Evolutionary conservation across 1,140 invertebrate species (phyloP), one percentile per base, ranked within the genome.

Genomic region (Archegozetes longisetosus): DNA sequence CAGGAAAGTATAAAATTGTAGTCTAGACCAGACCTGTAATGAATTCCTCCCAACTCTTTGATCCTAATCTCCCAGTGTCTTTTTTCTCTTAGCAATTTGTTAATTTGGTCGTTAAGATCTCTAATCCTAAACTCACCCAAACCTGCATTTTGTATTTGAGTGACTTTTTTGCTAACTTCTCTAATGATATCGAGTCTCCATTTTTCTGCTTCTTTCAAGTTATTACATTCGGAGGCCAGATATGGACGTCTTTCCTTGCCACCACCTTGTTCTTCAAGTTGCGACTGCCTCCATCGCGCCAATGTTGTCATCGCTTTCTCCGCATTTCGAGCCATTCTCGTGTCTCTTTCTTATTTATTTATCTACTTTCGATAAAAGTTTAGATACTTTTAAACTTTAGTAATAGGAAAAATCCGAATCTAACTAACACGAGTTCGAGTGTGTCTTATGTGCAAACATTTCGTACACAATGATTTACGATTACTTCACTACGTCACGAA

Each of bases 71-170:
- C 95, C 96, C 96, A 99, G 68, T 98, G 93, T 0, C 89, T 78
- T 71, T 83, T 83, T 71, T 98, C 91, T 62, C 93, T 74, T 25
- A 99, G 76, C 32, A 98, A 71, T 75, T 98, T 98, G 70, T 99
- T 99, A 58, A 99, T 99, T 75, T 99, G 95, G 76, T 99, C 96
- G 72, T 99, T 99, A 1, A 99, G 74, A 74, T 99, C 96, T 29
- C 96, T 76, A 64, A 99, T 91, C 40, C 94, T 81, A 71, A 96
- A 98, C 76, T 99, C 96, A 0, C 95, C 95, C 0, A 99, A 76
- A 65, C 95, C 95, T 67, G 96, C 84, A 78, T 98, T 97, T 73
- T 99, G 95, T 70, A 98, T 99, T 73, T 96, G 89, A 20, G 94
- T 85, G n/a, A 99, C 94, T 78, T 98, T 98, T 68, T 93, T 90